These are phyloP conservation scores for Rhineura floridana DNA, from an alignment of 2,113 vertebrate species.

Conservation along the genomic window DNA sequence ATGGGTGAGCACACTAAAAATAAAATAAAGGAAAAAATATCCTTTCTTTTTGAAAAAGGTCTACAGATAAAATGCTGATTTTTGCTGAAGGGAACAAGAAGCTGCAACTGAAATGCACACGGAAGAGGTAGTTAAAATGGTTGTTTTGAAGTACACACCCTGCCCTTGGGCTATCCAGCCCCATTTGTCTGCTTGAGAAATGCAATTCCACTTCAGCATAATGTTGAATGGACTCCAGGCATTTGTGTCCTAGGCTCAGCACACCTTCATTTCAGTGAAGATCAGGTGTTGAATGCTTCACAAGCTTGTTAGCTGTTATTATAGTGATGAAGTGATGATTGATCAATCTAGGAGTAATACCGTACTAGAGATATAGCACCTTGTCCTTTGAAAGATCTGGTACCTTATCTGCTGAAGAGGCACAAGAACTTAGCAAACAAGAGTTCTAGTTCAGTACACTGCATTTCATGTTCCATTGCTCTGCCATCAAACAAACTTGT, in stretches of 20 bases:
- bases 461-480: constrained; percentile 52
- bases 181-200: not conserved
- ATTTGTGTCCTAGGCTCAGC: not conserved
- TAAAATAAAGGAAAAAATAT: not conserved
- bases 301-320: constrained; percentile 14
- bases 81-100: constrained; percentile 3
- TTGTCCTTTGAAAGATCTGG: constrained; percentile 48
- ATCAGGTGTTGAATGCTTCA: not conserved
- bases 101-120: not conserved
- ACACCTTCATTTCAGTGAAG: not conserved
- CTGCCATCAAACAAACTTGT: constrained; percentile 50
- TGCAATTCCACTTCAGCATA: not conserved
- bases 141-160: not conserved
- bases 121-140: not conserved
- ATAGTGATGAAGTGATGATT: not conserved
- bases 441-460: constrained; percentile 57
- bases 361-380: constrained; percentile 26
- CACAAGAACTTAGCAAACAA: constrained; percentile 36
- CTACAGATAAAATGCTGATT: constrained; percentile 10
- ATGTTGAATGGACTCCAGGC: not conserved
- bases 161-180: not conserved
- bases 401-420: constrained; percentile 49
- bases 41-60: not conserved
- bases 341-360: constrained; percentile 25
- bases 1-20: not conserved